phyloP scores from a whole-genome alignment of 2,113 vertebrate species.

The Saimiri boliviensis region DNA sequence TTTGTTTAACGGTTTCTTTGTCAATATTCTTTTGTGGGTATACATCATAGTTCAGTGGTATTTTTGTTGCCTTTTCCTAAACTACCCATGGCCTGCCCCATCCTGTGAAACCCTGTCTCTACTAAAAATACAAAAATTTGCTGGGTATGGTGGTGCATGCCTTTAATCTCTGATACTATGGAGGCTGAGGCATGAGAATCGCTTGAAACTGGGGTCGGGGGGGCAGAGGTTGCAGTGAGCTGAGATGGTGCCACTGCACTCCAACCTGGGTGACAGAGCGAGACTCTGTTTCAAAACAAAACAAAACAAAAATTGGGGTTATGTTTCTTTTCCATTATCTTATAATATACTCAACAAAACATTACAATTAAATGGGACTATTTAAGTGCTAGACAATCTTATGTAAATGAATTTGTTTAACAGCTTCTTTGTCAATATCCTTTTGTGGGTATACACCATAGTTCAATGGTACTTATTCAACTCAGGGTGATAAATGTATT shows the following conservation, averaged over 20 bases:
- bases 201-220: too few species aligned
- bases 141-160: too few species aligned
- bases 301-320: neutral
- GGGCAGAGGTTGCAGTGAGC: too few species aligned
- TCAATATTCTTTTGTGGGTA: constrained; percentile 87
- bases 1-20: constrained; percentile 89
- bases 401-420: constrained; percentile 94
- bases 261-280: too few species aligned
- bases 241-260: too few species aligned
- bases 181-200: too few species aligned
- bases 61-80: constrained; percentile 74
- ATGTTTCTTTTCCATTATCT: constrained; percentile 39
- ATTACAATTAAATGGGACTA: neutral
- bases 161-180: too few species aligned
- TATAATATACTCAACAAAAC: constrained; percentile 43
- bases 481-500: constrained; percentile 85
- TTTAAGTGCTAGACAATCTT: constrained; percentile 84
- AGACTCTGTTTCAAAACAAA: too few species aligned
- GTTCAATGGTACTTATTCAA: constrained; percentile 90
- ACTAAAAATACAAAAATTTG: too few species aligned
- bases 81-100: too few species aligned
- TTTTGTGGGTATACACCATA: constrained; percentile 85
- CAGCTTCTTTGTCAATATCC: constrained; percentile 87
- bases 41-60: constrained; percentile 87
- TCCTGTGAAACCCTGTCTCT: too few species aligned